Percentiles rank a stretch among this genome's conserved stretches.
Evolutionary conservation across 2,113 vertebrate species (phyloP).

Genomic region (Irena cyanogastra): DNA sequence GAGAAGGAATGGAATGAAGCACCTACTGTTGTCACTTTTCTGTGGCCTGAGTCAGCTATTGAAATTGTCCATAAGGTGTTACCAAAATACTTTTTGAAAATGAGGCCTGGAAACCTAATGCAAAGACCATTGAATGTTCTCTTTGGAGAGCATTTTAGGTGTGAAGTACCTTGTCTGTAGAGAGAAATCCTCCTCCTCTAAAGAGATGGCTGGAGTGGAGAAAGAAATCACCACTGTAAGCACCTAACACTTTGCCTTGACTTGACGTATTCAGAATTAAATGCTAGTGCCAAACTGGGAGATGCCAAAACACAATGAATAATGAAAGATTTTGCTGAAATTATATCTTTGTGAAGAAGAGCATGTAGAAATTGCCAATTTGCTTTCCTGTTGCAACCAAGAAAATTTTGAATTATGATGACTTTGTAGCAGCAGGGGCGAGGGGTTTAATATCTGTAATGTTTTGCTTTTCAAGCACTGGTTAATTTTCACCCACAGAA

Average conservation of each 20-base stretch:
- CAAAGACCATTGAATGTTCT: not conserved
- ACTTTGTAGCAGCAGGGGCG: accelerated
- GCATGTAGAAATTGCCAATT: not conserved
- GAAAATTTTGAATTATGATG: not conserved
- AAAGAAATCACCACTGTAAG: not conserved
- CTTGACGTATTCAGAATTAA: not conserved
- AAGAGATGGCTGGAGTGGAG: not conserved
- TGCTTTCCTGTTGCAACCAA: not conserved
- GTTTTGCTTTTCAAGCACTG: not conserved
- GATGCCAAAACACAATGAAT: not conserved
- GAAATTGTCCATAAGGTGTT: not conserved
- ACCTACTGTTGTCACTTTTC: not conserved
- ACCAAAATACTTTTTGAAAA: not conserved
- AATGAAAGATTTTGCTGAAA: not conserved
- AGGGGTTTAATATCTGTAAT: not conserved
- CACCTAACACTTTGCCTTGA: not conserved
- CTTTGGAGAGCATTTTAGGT: not conserved
- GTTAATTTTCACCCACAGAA: not conserved
- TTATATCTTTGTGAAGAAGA: not conserved
- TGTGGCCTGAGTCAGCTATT: not conserved
- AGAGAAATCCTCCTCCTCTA: not conserved
- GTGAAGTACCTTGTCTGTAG: not conserved
- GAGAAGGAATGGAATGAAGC: not conserved
- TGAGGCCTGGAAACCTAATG: not conserved
- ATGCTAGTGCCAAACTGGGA: not conserved